Conservation (phyloP, 1,140 invertebrate species). For the Mamestra configurata region DNA sequence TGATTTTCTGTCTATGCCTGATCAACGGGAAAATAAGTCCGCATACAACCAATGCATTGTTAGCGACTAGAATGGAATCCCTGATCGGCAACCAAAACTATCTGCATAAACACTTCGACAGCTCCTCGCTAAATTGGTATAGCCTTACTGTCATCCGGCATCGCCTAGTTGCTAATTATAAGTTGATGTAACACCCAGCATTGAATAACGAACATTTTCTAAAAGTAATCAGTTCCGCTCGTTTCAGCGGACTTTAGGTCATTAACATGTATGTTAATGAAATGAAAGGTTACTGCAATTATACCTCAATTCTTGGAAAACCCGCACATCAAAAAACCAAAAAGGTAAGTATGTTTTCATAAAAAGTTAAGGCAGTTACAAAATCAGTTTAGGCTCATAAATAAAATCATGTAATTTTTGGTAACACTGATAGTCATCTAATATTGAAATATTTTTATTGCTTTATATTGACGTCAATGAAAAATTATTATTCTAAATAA, state of each 20-base stretch:
- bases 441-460: not conserved
- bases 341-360: too few species aligned
- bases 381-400: not conserved
- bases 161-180: constrained; percentile 18
- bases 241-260: constrained; percentile 17
- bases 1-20: too few species aligned
- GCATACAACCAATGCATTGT: too few species aligned
- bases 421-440: not conserved
- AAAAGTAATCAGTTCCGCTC: constrained; percentile 27
- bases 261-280: constrained; percentile 32
- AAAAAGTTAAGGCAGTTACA: not conserved
- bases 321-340: too few species aligned
- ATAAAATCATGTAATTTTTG: not conserved
- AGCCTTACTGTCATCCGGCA: constrained; percentile 11
- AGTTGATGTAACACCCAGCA: constrained; percentile 11
- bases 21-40: too few species aligned
- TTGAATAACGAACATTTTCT: constrained; percentile 19
- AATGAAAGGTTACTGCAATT: not conserved
- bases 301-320: not conserved
- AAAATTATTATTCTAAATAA: not conserved
- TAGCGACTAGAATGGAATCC: too few species aligned
- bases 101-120: too few species aligned
- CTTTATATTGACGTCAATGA: not conserved
- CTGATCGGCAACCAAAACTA: too few species aligned
- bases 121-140: too few species aligned